Percentiles rank a stretch among this genome's conserved stretches.
phyloP scores from a whole-genome alignment of 2,797 vertebrate species.

The Crenichthys baileyi region DNA sequence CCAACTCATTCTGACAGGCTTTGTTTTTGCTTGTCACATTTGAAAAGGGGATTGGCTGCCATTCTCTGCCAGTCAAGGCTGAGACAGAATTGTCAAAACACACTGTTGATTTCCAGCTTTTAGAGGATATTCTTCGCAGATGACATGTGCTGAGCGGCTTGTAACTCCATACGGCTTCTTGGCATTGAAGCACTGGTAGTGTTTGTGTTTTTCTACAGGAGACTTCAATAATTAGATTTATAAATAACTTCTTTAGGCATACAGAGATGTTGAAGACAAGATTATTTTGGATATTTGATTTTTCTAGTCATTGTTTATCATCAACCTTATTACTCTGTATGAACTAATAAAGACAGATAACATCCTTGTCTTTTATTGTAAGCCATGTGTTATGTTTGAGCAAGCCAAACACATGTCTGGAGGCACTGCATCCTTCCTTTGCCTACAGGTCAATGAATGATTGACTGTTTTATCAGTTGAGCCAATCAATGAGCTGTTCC shows the following conservation, averaged over 20 bases:
- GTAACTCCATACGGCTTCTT: slow-evolving; percentile 41
- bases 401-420: slow-evolving; percentile 30
- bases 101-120: slow-evolving; percentile 62
- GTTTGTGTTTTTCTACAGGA: slow-evolving; percentile 32
- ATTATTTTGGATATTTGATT: slow-evolving; percentile 13
- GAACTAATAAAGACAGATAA: slow-evolving; percentile 2
- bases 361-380: slow-evolving; percentile 5
- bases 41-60: slow-evolving; percentile 76
- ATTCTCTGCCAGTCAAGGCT: slow-evolving; percentile 74
- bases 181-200: slow-evolving; percentile 26
- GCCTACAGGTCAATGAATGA: slow-evolving; percentile 55
- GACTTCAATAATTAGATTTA: slow-evolving; percentile 32
- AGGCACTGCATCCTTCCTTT: slow-evolving; percentile 29
- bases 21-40: slow-evolving; percentile 77
- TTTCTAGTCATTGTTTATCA: slow-evolving; percentile 3
- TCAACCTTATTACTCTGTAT: slow-evolving; percentile 16
- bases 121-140: slow-evolving; percentile 62
- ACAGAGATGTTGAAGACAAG: slow-evolving; percentile 7
- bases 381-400: slow-evolving; percentile 32
- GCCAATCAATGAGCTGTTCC: slow-evolving; percentile 54
- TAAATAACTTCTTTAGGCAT: slow-evolving; percentile 11
- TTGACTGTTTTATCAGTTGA: slow-evolving; percentile 58
- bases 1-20: slow-evolving; percentile 75
- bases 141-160: slow-evolving; percentile 63
- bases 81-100: slow-evolving; percentile 75